Base-by-base conservation (phyloP, 2,888 invertebrate species). In the Drosophila borborema region DNA sequence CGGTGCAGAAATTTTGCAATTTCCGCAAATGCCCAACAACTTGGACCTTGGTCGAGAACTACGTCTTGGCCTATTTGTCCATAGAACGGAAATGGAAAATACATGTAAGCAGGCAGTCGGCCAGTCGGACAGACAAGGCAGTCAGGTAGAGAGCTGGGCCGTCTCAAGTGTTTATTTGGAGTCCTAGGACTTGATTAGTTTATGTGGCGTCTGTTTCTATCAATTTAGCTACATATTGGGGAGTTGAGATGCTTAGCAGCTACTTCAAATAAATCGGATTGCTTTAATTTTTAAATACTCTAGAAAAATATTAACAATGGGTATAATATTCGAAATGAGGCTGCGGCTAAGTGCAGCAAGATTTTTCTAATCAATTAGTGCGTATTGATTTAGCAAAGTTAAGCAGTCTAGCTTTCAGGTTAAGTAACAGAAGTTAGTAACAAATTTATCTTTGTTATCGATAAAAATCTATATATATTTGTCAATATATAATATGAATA, bases 1-100 rank as follows among this genome's bases (percentile, higher is more conserved):
- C 89, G 89, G 80, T 83, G 89, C 78, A 87, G 81, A 87, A 87
- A 89, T 85, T 87, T 89, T 85, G 86, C 83, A 87, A 87, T 87
- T 89, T 87, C 86, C 86, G 87, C 77, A 79, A 76, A 69, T 60
- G 73, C 45, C 55, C 40, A 40, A 16, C 48, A 49, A 54, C 41
- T 38, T 18, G 31, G 46, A 48, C 61, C 51, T 51, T 55, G 62
- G 9, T 54, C 41, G 36, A 54, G 36, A 41, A 66, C 67, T 80
- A 41, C 72, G 82, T 72, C 64, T 81, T 74, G 63, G 59, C 20
- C 54, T 46, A 51, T 48, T 61, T 58, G 64, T 49, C 58, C 49
- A 23, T 45, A 56, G 62, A 58, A 51, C 89, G 89, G 86, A 86
- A 86, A 86, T 86, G 81, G 86, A 80, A 86, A 88, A 84, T 84